Conservation (phyloP, 2,113 vertebrate species). For the Ascaphus truei region DNA sequence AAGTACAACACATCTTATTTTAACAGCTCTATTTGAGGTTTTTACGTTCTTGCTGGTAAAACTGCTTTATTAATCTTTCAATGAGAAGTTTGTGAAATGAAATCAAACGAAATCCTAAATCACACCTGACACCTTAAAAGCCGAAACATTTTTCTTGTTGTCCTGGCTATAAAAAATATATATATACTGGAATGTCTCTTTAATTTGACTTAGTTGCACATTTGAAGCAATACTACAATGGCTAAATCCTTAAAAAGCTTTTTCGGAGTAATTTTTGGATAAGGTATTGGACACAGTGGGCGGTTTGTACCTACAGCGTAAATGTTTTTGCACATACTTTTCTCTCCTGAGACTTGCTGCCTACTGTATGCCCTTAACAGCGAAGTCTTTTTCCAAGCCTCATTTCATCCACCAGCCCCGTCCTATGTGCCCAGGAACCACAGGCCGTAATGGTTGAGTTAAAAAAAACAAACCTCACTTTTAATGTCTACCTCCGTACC, state of each 20-base stretch:
- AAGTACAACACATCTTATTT: no score
- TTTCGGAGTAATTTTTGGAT: slow-evolving; percentile 18
- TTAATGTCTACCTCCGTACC: neutral
- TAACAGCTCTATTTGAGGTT: no score
- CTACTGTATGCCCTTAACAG: neutral
- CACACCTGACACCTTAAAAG: no score
- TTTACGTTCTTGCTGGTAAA: no score
- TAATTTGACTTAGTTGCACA: neutral
- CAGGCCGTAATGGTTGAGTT: neutral
- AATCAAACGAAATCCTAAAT: no score
- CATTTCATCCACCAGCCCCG: neutral
- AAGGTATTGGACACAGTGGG: neutral
- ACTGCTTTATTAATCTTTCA: no score
- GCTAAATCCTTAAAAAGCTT: slow-evolving; percentile 21
- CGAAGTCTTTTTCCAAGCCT: neutral
- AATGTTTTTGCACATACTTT: neutral
- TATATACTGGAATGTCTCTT: no score
- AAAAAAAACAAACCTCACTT: neutral
- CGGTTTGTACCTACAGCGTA: neutral
- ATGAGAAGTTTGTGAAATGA: no score
- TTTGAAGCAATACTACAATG: slow-evolving; percentile 5
- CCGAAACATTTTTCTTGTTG: neutral
- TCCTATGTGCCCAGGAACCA: neutral
- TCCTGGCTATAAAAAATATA: neutral
- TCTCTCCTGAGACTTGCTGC: neutral